Percentiles rank a stretch among this genome's conserved stretches.
Evolutionary conservation across 2,797 vertebrate species (phyloP).

Genomic region (Cossypha dichroa): DNA sequence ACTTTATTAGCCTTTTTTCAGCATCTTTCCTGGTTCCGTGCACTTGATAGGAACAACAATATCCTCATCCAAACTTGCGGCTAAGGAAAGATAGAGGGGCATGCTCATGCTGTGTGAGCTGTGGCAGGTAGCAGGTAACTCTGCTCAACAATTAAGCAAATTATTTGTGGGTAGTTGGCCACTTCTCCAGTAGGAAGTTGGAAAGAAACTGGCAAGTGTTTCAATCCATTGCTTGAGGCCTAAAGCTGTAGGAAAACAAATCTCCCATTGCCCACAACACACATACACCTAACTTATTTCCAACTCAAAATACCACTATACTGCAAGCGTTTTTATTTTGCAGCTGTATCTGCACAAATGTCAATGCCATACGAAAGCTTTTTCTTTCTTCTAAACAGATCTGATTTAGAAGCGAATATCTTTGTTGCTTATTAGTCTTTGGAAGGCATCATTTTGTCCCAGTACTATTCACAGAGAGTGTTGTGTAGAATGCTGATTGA

Average conservation of each 20-base stretch:
- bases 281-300: neutral
- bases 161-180: neutral
- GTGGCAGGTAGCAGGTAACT: neutral
- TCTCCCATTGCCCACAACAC: neutral
- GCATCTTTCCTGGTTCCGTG: neutral
- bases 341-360: conserved; percentile 30
- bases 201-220: conserved; percentile 4
- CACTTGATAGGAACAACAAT: neutral
- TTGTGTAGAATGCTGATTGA: conserved; percentile 74
- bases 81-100: neutral
- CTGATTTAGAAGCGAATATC: conserved; percentile 40
- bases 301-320: neutral
- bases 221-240: neutral
- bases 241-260: conserved; percentile 7
- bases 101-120: fast-evolving
- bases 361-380: neutral
- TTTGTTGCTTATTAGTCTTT: conserved; percentile 53
- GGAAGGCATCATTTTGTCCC: conserved; percentile 66
- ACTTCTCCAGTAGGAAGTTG: neutral
- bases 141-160: neutral
- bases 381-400: conserved; percentile 1
- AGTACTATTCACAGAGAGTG: conserved; percentile 61
- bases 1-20: conserved; percentile 57
- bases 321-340: conserved; percentile 11
- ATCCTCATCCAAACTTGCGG: neutral